These are phyloP conservation scores for Trichonephila clavipes DNA, from an alignment of 1,140 invertebrate species.

Conservation along the genomic window DNA sequence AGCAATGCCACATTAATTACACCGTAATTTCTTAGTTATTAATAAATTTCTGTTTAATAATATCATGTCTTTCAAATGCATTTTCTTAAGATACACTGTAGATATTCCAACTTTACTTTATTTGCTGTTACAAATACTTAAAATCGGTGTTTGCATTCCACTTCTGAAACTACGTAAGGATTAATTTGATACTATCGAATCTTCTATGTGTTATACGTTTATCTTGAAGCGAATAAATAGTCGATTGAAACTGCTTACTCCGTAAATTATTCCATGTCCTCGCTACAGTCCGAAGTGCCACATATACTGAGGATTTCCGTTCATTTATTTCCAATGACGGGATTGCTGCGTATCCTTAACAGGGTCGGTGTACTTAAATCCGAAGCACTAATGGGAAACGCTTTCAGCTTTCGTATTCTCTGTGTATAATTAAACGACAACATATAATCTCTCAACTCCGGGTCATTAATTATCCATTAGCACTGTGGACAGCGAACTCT, in stretches of 20 bases:
- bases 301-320: background rate
- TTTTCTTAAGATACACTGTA: too few relatives aligned
- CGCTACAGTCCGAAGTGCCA: background rate
- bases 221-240: background rate
- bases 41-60: too few relatives aligned
- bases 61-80: too few relatives aligned
- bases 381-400: conserved; percentile 14
- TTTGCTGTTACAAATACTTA: too few relatives aligned
- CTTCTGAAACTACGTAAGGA: too few relatives aligned
- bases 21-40: too few relatives aligned
- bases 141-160: too few relatives aligned
- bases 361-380: conserved; percentile 12
- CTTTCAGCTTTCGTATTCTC: conserved; percentile 38
- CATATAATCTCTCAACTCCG: conserved; percentile 26
- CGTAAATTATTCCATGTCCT: background rate
- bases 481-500: background rate
- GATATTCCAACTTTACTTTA: too few relatives aligned
- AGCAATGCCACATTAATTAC: too few relatives aligned
- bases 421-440: conserved; percentile 42
- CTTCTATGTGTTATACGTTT: background rate
- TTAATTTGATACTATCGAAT: background rate
- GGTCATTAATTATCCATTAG: conserved; percentile 59
- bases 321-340: conserved; percentile 22
- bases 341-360: background rate
- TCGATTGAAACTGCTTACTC: background rate